These are phyloP conservation scores for Smutsia gigantea DNA, from an alignment of 2,797 vertebrate species.

Conservation along the genomic window DNA sequence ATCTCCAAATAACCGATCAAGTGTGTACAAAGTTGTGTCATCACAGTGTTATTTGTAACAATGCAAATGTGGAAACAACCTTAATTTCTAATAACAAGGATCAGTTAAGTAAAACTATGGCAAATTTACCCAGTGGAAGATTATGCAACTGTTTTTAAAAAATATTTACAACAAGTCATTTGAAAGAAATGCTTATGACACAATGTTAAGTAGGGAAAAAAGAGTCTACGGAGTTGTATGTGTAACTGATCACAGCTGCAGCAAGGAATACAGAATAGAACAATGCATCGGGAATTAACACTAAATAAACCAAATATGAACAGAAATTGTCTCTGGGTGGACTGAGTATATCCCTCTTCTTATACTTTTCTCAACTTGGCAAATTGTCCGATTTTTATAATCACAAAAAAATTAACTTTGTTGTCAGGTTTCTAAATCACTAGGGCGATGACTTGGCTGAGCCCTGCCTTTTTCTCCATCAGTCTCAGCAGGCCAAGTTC, in stretches of 20 bases:
- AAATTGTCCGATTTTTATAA: too few relatives aligned
- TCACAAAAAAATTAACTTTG: background rate
- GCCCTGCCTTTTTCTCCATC: rapidly evolving
- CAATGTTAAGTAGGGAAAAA: background rate
- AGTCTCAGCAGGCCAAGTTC: background rate
- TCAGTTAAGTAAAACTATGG: background rate
- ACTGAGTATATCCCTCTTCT: background rate
- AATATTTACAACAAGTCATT: background rate
- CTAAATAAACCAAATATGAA: rapidly evolving
- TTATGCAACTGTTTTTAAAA: slow-evolving; percentile 15
- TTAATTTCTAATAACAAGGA: background rate
- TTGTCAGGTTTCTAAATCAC: background rate
- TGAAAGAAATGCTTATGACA: background rate
- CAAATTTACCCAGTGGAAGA: background rate
- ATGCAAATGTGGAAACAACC: background rate
- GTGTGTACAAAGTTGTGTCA: rapidly evolving
- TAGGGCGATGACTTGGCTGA: rapidly evolving
- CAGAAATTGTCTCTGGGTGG: background rate
- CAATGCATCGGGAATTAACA: background rate
- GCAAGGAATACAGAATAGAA: background rate
- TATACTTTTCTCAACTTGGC: background rate
- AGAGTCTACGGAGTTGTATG: background rate
- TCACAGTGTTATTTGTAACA: background rate
- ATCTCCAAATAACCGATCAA: background rate
- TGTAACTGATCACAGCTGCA: background rate